Conservation (phyloP, 2,888 invertebrate genomes). For the Gymnocheta viridis region DNA sequence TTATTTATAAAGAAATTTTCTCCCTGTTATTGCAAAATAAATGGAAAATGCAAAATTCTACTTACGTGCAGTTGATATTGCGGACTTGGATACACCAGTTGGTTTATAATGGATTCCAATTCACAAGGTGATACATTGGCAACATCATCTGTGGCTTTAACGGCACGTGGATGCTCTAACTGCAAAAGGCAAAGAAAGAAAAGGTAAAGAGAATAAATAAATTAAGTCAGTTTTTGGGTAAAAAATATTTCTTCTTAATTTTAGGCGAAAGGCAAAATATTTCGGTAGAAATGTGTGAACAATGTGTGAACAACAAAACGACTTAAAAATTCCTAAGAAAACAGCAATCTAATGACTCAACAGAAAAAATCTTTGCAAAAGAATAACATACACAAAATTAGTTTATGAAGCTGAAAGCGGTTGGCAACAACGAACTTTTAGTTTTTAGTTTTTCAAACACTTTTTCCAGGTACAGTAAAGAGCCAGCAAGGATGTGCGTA, state of each 20-base stretch:
- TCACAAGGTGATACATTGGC: constrained; percentile 80
- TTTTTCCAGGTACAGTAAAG: background rate
- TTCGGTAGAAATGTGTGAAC: background rate
- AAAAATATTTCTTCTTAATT: background rate
- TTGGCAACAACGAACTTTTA: background rate
- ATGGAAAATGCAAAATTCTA: constrained; percentile 43
- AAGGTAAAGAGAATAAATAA: background rate
- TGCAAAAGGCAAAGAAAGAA: constrained; percentile 65
- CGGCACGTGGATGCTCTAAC: constrained; percentile 77
- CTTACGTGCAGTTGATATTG: constrained; percentile 82
- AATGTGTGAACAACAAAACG: background rate
- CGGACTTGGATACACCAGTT: constrained; percentile 80
- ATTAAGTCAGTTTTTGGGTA: background rate
- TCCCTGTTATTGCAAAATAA: background rate
- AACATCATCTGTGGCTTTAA: constrained; percentile 77
- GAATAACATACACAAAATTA: background rate
- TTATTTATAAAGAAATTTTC: background rate
- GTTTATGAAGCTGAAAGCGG: background rate
- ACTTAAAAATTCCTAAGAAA: background rate
- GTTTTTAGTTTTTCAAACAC: background rate
- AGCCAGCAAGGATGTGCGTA: background rate
- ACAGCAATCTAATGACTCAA: background rate
- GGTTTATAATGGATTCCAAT: constrained; percentile 80
- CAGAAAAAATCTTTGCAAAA: background rate
- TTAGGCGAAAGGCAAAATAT: background rate